phyloP scores from a whole-genome alignment of 2,888 invertebrate species.

The Galeruca laticollis region DNA sequence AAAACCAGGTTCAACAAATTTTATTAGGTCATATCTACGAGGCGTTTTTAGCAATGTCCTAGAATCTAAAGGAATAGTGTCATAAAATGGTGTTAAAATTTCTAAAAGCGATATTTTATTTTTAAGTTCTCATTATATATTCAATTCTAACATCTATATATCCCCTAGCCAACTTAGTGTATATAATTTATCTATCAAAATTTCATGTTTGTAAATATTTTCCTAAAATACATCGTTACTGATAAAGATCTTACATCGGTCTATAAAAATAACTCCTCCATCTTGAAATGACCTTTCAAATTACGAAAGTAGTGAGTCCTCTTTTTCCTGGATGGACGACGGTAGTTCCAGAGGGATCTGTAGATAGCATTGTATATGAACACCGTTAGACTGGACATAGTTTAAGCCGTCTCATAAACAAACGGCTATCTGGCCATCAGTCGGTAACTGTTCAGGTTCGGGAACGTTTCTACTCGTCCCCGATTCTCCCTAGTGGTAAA shows the following conservation, averaged over 20 bases:
- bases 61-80: no score
- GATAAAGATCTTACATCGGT: neutral
- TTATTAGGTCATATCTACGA: no score
- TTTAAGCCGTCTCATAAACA: conserved; percentile 68
- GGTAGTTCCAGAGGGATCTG: conserved; percentile 64
- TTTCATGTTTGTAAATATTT: neutral
- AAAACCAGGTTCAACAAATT: no score
- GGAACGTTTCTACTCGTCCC: conserved; percentile 39
- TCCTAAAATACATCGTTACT: neutral
- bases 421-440: conserved; percentile 67
- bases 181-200: neutral
- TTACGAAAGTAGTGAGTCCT: conserved; percentile 44
- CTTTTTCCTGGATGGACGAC: conserved; percentile 48
- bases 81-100: no score
- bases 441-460: conserved; percentile 64
- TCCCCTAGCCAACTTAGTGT: no score
- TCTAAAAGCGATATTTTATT: no score
- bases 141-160: no score
- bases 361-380: conserved; percentile 68
- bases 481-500: conserved; percentile 66
- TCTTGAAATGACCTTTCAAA: conserved; percentile 25
- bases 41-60: no score
- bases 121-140: no score
- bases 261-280: neutral
- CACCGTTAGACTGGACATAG: conserved; percentile 68